Base-by-base conservation (phyloP, 2,888 invertebrate species). In the Mesodorylaimus sp. region DNA sequence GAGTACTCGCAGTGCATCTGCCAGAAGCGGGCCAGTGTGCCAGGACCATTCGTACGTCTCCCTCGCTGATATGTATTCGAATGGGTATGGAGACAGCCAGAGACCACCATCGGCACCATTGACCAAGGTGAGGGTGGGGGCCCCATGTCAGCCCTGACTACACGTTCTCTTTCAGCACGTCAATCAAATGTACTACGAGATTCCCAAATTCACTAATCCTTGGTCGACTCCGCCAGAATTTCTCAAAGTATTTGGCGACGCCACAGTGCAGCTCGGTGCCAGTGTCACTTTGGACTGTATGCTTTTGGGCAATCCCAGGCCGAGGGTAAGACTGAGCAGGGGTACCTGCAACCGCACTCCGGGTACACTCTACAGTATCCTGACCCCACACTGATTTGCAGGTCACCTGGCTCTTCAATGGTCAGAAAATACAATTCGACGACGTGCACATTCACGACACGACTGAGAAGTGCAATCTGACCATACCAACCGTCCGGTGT, bases 391-490 rank as follows among this genome's bases (percentile, higher is more conserved):
- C n/a, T 42, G 7, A 7, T 7, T 42, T 21, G 7, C 42, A 42
- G 42, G n/a, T 42, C 7, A 42, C 42, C 10, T 42, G 42, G 42
- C n/a, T 42, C n/a, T 42, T 42, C 42, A 42, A 42, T 19, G 42
- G 42, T n/a, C 42, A 19, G 7, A 42, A 42, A 23, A 7, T 42
- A 7, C 7, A 42, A 7, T 23, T 42, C 10, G 10, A 19, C 7
- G 42, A 42, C 24, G 42, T 42, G 19, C 21, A 10, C 7, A 19
- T 10, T 7, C 7, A 19, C 7, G n/a, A 42, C 42, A 42, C 42
- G 10, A 13, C 10, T n/a, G 42, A 42, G 10, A 42, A 10, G 7
- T 21, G 19, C n/a, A 10, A 19, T 21, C 42, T 42, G 21, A 42
- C 10, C 10, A 42, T 42, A 21, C 42, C 21, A 10, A 10, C 7